Base-by-base conservation (phyloP, 2,797 vertebrate species). In the Nyctalus aviator region DNA sequence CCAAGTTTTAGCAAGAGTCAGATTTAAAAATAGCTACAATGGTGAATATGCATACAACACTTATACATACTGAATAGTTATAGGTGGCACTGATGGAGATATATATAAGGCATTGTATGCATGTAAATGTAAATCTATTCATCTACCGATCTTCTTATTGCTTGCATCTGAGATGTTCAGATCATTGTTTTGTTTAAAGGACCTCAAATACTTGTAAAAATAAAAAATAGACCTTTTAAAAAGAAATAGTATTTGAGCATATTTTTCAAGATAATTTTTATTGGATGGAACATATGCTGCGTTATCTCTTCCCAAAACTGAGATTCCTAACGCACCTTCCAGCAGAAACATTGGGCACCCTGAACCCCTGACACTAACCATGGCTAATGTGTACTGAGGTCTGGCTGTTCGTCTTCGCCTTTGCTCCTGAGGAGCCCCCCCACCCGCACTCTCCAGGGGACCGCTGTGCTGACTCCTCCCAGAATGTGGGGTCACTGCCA, bases 1-100 rank as follows among this genome's bases (percentile, higher is more conserved):
- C n/a, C 64, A 85, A 64, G 2, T 55, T 88, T 88, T 82, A 94
- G 53, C 50, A 76, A 85, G n/a, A 14, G 82, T 46, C 50, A 64
- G 14, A 57, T 53, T 72, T 23, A 7, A 48, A 87, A 66, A 68
- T 3, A 68, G 41, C 14, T 57, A 44, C 11, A 62, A 30, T 68
- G 2, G 18, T 78, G 0, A 66, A 88, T 88, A 44, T 44, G 59
- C 4, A 68, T 35, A n/a, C 27, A 18, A 13, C 5, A 62, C n/a
- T 37, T 27, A 35, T 7, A 25, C 21, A 18, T 17, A 14, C 73
- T 59, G 18, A 11, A 18, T 11, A 23, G 3, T 50, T 30, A 50
- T 2, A 30, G 3, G 32, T 72, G 11, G 50, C 27, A 44, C 17
- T 57, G 18, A 32, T 59, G 5, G 5, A 13, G 12, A 50, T 20